phyloP scores from a whole-genome alignment of 2,888 invertebrate genomes.

The Eupithecia abbreviata region DNA sequence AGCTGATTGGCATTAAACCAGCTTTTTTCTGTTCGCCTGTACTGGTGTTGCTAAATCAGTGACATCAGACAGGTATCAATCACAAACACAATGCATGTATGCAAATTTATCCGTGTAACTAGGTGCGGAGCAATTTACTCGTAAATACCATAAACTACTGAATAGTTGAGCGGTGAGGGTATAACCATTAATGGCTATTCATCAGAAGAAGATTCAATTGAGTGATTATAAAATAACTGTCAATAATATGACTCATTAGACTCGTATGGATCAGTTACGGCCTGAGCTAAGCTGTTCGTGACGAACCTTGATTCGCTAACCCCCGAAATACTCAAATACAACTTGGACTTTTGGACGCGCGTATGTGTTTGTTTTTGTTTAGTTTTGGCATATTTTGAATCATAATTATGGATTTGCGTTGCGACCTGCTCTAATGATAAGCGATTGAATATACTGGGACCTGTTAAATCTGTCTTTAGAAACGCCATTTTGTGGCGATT shows the following conservation, averaged over 20 bases:
- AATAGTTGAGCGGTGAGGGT: conserved; percentile 21
- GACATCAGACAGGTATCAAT: conserved; percentile 47
- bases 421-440: too few species aligned
- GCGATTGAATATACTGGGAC: too few species aligned
- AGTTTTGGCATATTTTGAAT: too few species aligned
- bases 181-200: conserved; percentile 14
- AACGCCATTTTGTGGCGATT: too few species aligned
- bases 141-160: conserved; percentile 17
- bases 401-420: too few species aligned
- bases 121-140: conserved; percentile 22
- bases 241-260: not conserved
- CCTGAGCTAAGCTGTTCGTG: not conserved
- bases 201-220: not conserved
- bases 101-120: conserved; percentile 40
- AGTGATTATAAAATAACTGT: conserved; percentile 11
- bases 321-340: not conserved
- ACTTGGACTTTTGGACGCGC: not conserved
- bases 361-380: too few species aligned
- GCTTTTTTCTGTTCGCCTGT: not conserved
- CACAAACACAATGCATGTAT: conserved; percentile 50
- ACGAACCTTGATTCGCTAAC: not conserved
- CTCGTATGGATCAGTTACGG: not conserved
- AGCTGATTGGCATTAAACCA: not conserved
- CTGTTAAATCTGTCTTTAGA: too few species aligned
- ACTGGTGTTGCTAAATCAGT: conserved; percentile 16